These are phyloP conservation scores for Drosophila miranda DNA, from an alignment of 1,140 invertebrate species.

Conservation along the genomic window DNA sequence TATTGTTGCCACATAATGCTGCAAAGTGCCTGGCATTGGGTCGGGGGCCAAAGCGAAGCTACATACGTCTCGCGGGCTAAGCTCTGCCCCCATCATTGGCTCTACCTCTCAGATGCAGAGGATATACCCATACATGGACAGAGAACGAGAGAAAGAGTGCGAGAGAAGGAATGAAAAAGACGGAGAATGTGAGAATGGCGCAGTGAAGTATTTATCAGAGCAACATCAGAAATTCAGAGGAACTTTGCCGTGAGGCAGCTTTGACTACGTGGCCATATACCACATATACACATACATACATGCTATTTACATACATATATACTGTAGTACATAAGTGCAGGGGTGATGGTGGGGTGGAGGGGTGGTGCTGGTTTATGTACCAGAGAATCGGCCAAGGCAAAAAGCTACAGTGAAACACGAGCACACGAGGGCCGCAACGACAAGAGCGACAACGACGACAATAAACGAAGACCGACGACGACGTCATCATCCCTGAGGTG, in stretches of 20 bases:
- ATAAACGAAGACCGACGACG: conserved; percentile 59
- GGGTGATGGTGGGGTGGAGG: not conserved
- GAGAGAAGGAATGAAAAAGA: not conserved
- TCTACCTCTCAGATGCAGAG: conserved; percentile 6
- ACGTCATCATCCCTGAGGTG: conserved; percentile 72
- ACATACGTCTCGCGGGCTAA: not conserved
- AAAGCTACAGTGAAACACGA: conserved; percentile 19
- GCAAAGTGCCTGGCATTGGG: conserved; percentile 49
- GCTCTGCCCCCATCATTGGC: conserved; percentile 5
- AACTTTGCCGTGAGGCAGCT: conserved; percentile 53
- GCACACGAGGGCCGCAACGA: conserved; percentile 6
- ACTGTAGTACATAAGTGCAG: not conserved
- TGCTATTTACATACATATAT: conserved; percentile 23
- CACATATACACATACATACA: conserved; percentile 29
- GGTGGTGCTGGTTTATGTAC: conserved; percentile 23
- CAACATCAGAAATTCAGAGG: conserved; percentile 81
- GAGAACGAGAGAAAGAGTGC: not conserved
- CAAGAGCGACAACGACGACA: conserved; percentile 30
- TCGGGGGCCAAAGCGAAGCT: conserved; percentile 1
- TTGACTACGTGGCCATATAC: conserved; percentile 43
- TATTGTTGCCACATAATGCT: conserved; percentile 61
- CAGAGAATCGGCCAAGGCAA: conserved; percentile 80
- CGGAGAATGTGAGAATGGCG: conserved; percentile 35
- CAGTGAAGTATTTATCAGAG: conserved; percentile 78
- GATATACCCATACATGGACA: conserved; percentile 25